A percentile compares a stretch with the other conserved stretches of the same genome.
Conservation (phyloP, 2,888 invertebrate genomes). For the Stratiomys singularior region DNA sequence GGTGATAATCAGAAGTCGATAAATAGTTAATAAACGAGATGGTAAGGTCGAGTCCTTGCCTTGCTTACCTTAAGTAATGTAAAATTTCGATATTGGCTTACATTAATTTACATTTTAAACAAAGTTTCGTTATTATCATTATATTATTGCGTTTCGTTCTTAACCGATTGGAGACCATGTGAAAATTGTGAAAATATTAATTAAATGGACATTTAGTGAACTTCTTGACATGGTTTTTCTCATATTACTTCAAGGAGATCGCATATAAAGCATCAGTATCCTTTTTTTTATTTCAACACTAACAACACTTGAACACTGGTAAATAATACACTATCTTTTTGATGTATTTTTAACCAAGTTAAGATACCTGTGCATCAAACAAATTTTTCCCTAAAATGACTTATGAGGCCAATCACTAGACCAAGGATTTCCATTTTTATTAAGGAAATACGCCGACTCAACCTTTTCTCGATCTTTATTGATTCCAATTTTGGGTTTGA, state of each 20-base stretch:
- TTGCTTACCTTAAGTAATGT: neutral
- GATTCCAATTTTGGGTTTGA: no score
- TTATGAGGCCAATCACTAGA: no score
- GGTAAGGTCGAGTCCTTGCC: neutral
- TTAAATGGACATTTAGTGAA: conserved; percentile 1
- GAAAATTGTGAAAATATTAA: conserved; percentile 6
- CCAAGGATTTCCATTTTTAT: no score
- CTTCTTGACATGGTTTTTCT: neutral
- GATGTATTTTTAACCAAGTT: no score
- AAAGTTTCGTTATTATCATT: neutral
- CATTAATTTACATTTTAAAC: neutral
- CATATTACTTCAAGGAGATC: neutral
- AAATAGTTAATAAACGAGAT: neutral
- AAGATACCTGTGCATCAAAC: no score
- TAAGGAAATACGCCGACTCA: no score
- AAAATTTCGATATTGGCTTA: neutral
- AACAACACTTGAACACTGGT: no score
- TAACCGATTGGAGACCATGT: neutral
- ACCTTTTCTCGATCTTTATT: no score
- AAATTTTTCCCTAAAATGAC: no score
- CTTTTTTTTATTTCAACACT: no score
- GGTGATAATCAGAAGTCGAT: neutral
- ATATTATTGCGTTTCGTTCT: neutral
- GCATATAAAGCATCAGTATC: no score
- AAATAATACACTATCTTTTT: no score